Evolutionary conservation across 2,888 invertebrate species (phyloP).

Genomic region (Melinaea menophilus): DNA sequence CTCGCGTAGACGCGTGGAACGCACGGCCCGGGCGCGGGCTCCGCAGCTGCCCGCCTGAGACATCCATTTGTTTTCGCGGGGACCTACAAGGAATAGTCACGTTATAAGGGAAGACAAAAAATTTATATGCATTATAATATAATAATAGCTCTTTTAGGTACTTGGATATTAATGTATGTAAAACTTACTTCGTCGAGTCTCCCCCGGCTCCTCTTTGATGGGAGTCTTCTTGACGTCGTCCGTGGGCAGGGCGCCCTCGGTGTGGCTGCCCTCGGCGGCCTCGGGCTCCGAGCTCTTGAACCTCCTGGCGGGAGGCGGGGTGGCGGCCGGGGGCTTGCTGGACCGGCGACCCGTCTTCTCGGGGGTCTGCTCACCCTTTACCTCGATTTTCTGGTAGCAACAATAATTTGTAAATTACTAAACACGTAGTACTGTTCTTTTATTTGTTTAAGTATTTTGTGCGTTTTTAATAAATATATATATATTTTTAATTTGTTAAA

Average conservation of each 20-base stretch:
- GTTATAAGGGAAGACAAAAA: neutral
- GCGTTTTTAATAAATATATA: too few species aligned
- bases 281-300: constrained; percentile 60
- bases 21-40: constrained; percentile 54
- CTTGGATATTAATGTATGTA: too few species aligned
- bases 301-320: constrained; percentile 59
- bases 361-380: constrained; percentile 65
- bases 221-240: constrained; percentile 50
- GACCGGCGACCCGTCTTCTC: constrained; percentile 61
- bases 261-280: constrained; percentile 60
- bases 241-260: constrained; percentile 56
- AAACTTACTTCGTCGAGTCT: constrained; percentile 58
- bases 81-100: constrained; percentile 45
- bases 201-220: constrained; percentile 48
- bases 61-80: constrained; percentile 75
- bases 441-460: too few species aligned
- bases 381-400: constrained; percentile 66
- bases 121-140: neutral
- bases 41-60: constrained; percentile 61
- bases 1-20: constrained; percentile 65
- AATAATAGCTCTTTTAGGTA: too few species aligned
- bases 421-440: neutral
- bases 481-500: too few species aligned
- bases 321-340: constrained; percentile 56
- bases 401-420: neutral